phyloP scores from a whole-genome alignment of 1,140 invertebrate genomes.

The Lepidotrigona ventralis region DNA sequence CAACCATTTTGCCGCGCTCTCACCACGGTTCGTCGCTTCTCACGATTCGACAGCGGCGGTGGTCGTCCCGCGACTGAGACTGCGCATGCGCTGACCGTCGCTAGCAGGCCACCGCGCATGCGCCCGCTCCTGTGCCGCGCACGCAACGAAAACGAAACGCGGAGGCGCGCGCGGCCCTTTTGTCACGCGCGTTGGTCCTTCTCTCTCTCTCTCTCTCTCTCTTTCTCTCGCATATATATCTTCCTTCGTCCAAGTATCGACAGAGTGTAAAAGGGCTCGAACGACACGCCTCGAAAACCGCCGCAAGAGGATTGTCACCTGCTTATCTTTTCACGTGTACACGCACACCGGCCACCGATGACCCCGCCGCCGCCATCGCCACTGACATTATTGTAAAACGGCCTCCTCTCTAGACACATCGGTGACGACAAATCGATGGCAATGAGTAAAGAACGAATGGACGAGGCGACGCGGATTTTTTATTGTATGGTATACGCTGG shows the following conservation, averaged over 20 bases:
- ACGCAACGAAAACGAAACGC: conserved; percentile 64
- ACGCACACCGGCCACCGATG: too few relatives aligned
- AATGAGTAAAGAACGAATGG: conserved; percentile 20
- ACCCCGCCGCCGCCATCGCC: not conserved
- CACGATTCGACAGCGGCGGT: conserved; percentile 47
- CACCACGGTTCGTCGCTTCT: conserved; percentile 56
- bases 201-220: conserved; percentile 1
- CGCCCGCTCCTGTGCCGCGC: conserved; percentile 21
- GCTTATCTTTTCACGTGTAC: conserved; percentile 69
- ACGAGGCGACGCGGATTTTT: conserved; percentile 29
- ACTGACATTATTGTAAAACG: not conserved
- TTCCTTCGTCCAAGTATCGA: conserved; percentile 55
- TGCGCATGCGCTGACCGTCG: conserved; percentile 40
- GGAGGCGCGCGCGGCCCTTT: conserved; percentile 71
- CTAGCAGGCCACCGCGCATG: conserved; percentile 31
- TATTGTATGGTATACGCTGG: conserved; percentile 10
- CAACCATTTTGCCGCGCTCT: conserved; percentile 1
- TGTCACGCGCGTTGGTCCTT: conserved; percentile 67
- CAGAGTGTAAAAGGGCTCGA: conserved; percentile 43
- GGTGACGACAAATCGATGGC: conserved; percentile 41
- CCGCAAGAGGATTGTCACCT: conserved; percentile 79
- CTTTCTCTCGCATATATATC: conserved; percentile 32
- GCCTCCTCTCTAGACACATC: conserved; percentile 3
- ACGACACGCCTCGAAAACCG: conserved; percentile 71
- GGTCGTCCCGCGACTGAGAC: conserved; percentile 46